Evolutionary conservation across 2,888 invertebrate species (phyloP).

Genomic region (Periphyllus acericola): DNA sequence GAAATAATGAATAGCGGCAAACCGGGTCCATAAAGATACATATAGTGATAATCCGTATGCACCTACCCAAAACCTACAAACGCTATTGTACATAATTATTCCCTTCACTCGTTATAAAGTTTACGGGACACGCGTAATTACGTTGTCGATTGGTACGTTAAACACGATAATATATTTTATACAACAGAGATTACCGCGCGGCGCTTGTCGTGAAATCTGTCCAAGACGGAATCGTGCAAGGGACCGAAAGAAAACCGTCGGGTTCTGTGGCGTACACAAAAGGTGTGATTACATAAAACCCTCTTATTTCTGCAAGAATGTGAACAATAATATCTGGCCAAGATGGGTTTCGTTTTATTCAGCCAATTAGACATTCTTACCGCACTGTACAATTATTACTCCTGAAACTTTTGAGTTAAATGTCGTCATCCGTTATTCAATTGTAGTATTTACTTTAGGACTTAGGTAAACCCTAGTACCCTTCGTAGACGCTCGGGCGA

Average conservation of each 20-base stretch:
- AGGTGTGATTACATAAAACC: background rate
- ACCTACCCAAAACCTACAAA: background rate
- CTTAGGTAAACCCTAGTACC: background rate
- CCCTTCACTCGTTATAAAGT: conserved; percentile 2
- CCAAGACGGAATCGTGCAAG: no score
- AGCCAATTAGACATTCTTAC: no score
- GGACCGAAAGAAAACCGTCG: no score
- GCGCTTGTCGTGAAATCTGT: no score
- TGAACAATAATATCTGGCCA: no score
- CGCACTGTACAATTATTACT: background rate
- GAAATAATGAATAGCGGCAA: background rate
- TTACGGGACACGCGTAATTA: background rate
- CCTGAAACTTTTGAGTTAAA: background rate
- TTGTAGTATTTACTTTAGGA: background rate
- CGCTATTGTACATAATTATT: background rate
- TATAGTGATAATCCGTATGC: background rate
- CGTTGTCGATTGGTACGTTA: background rate
- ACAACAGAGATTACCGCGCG: background rate
- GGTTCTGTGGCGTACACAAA: no score
- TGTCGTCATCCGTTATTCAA: background rate
- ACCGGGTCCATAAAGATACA: background rate
- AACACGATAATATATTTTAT: background rate
- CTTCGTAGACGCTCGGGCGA: no score
- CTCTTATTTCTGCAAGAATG: no score
- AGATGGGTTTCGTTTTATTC: no score